Base-by-base conservation (phyloP, 2,113 vertebrate genomes). In the Parus major region DNA sequence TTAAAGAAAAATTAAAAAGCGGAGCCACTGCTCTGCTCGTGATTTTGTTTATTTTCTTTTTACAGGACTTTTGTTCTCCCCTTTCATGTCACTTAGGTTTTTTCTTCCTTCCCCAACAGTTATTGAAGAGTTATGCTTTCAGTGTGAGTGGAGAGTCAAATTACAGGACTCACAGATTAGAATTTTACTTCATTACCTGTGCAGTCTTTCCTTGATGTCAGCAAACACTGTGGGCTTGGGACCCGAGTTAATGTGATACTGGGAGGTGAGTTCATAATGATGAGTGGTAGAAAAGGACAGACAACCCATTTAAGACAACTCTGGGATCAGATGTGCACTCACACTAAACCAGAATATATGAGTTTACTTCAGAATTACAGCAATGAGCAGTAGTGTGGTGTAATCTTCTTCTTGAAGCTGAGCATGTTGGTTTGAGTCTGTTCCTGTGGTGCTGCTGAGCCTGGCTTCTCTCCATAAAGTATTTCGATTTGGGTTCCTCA, bases 301-400 rank as follows among this genome's bases (percentile, higher is more conserved):
- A 23, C 21, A 63, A 15, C 31, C 23, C 7, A 0, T 77, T 85
- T 56, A 52, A 69, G 71, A 28, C 5, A 50, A 66, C 50, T 91
- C 68, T 59, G 69, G 44, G 49, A 24, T 86, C 47, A 56, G 27
- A 10, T 56, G 36, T 63, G 41, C 12, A 5, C 53, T 76, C 22
- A 11, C 36, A 44, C 9, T 35, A 28, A 63, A 19, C 21, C 21
- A 23, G 52, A 66, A 60, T 52, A 21, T 50, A 1, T 24, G 41
- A 66, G 7, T 78, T 93, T 59, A 15, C 33, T 59, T 77, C 7
- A 44, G 33, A 91, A 75, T 68, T 47, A 84, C 36, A 35, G 3
- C 15, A 41, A 15, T 50, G 35, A 77, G 17, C 1, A 0, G 22
- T 44, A 42, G 9, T 47, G 29, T 21, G 50, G 23, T 0, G 0